These are phyloP conservation scores for Idaea aversata DNA, from an alignment of 2,888 invertebrate species.

Conservation along the genomic window DNA sequence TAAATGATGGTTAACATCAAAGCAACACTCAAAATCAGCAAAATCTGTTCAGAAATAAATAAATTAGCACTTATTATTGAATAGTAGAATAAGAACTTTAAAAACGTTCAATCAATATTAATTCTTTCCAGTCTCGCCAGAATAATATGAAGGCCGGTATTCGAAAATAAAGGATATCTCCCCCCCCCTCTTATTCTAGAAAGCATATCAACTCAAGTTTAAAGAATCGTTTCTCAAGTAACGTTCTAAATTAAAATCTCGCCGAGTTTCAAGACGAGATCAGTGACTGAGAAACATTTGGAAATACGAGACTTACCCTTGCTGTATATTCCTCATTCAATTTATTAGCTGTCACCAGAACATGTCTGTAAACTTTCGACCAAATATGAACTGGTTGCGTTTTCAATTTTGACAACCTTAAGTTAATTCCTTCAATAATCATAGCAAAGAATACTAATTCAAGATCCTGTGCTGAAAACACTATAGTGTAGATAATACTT, in stretches of 20 bases:
- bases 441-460: constrained; percentile 51
- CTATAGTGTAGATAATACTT: constrained; percentile 36
- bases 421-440: constrained; percentile 49
- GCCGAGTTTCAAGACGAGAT: background rate
- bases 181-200: too few relatives aligned
- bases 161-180: too few relatives aligned
- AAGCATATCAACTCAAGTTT: too few relatives aligned
- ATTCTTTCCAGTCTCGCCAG: too few relatives aligned
- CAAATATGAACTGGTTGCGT: constrained; percentile 33
- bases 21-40: constrained; percentile 38
- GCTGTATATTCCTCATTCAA: constrained; percentile 50
- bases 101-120: too few relatives aligned
- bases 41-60: constrained; percentile 38
- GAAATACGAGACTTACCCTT: constrained; percentile 36
- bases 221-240: too few relatives aligned
- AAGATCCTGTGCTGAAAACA: constrained; percentile 50
- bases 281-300: background rate
- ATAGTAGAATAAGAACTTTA: background rate
- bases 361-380: constrained; percentile 49
- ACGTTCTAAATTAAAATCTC: background rate
- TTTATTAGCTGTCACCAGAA: constrained; percentile 46
- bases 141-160: too few relatives aligned
- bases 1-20: constrained; percentile 45
- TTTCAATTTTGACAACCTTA: constrained; percentile 42
- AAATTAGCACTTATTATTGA: constrained; percentile 5